Evolutionary conservation across 2,888 invertebrate genomes (phyloP).

Genomic region (Morpho deidamia): DNA sequence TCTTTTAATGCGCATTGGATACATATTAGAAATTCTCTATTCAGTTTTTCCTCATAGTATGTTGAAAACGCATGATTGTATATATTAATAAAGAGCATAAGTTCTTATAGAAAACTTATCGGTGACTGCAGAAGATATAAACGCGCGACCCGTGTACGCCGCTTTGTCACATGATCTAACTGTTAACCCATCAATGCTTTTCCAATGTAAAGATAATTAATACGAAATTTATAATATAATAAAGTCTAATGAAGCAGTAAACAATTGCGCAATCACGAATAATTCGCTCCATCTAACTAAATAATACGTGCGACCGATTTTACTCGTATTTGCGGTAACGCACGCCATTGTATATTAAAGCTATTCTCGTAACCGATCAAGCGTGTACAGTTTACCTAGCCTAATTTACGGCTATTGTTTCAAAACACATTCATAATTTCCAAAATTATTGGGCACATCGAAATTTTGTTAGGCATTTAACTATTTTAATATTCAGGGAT

Average conservation of each 20-base stretch:
- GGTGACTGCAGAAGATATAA: too few relatives aligned
- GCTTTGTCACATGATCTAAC: too few relatives aligned
- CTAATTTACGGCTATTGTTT: conserved; percentile 23
- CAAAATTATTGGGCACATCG: conserved; percentile 7
- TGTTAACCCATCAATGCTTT: too few relatives aligned
- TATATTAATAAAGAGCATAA: too few relatives aligned
- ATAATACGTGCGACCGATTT: conserved; percentile 29
- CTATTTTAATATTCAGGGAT: too few relatives aligned
- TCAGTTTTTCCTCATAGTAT: too few relatives aligned
- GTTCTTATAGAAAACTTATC: too few relatives aligned
- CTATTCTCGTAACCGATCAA: conserved; percentile 22
- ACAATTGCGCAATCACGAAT: conserved; percentile 28
- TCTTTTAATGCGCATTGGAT: too few relatives aligned
- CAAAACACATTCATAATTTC: conserved; percentile 6
- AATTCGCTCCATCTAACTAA: conserved; percentile 21
- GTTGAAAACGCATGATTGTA: too few relatives aligned
- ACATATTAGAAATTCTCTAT: too few relatives aligned
- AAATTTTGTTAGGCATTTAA: background rate
- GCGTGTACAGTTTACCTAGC: conserved; percentile 20
- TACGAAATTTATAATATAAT: background rate
- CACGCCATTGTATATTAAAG: conserved; percentile 21
- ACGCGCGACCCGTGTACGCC: too few relatives aligned
- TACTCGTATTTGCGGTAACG: conserved; percentile 25
- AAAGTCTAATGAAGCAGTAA: conserved; percentile 8
- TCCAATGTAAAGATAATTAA: background rate